Evolutionary conservation across 2,797 vertebrate species (phyloP), one percentile per base, ranked within the genome.

Genomic region (Lacerta viridis): DNA sequence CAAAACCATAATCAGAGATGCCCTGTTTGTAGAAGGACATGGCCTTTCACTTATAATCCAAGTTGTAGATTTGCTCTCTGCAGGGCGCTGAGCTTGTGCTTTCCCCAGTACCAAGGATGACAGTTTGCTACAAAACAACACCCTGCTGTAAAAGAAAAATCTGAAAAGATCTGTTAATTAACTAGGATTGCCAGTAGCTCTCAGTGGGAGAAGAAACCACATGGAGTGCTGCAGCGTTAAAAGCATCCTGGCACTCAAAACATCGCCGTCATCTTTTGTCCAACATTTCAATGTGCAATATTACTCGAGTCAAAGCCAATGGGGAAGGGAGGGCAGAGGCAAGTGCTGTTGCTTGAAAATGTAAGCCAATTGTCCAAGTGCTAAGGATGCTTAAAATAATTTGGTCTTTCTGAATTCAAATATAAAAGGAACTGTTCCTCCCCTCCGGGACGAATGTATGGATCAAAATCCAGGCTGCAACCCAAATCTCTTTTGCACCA

Each of bases 141-240:
- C 89, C 92, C 91, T 5, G 83, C 91, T 92, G 87, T 1, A 89
- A 75, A 84, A 0, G 5, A 8, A 59, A 75, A 78, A 90, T 61
- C 64, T 61, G 66, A 88, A 84, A 88, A 85, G 87, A 87, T 84
- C 68, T 11, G 87, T 81, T 92, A 87, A 90, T 95, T 91, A 90
- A 89, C 89, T 39, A 87, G 36, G 87, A 87, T 43, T 92, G 94
- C 88, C 90, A 89, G 84, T 86, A 88, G 91, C 84, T 93, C 88
- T 91, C 89, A 80, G 88, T 15, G 77, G 90, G 92, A 39, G 90
- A 93, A 85, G 92, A 79, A 85, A 86, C 88, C 39, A 89, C 86
- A 76, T 87, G 11, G 77, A 68, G 55, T 33, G 87, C 81, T 66
- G 84, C 80, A 80, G 86, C 25, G 88, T 78, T 92, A 88, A 92